Base-by-base conservation (phyloP, 2,113 vertebrate species). In the Helogale parvula region DNA sequence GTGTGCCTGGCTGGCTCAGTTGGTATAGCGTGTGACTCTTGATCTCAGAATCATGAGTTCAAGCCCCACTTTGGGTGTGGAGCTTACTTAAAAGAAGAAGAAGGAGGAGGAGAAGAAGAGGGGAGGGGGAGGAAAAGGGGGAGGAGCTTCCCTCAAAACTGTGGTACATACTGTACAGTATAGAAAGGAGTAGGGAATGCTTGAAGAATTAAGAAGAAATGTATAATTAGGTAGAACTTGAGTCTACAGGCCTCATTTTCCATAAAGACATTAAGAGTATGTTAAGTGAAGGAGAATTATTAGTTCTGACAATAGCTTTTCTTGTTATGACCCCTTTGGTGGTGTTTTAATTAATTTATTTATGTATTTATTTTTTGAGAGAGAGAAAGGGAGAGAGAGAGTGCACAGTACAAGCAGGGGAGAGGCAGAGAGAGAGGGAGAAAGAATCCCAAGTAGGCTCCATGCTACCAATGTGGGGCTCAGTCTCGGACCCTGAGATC, bases 181-280 rank as follows among this genome's bases (percentile, higher is more conserved):
- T 13, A 95, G 83, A 52, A 90, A 33, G 25, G 65, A 79, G 57
- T 45, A 94, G 29, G 72, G 76, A 29, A 91, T n/a, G 16, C n/a
- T 90, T 15, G 5, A 41, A 31, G 57, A 97, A 60, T 85, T 52
- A 74, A 76, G 54, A 90, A 85, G 38, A 60, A 91, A 57, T 41
- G 13, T 31, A 68, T 5, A 93, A 96, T 17, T 52, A 23, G 41
- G 38, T 41, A 92, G 66, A 96, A 7, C 27, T 93, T 76, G 41
- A 90, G 92, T 41, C 52, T 66, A 54, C 7, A 68, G 74, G 38
- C 41, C 76, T 93, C 38, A 85, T 84, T 96, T 96, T 90, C 68
- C 16, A 65, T n/a, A 69, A 80, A 47, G 50, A 69, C 17, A 12
- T 80, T 15, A 60, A 60, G 83, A 89, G 76, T 72, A 11, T 69